phyloP scores from a whole-genome alignment of 2,888 invertebrate genomes.

The Agrochola circellaris region DNA sequence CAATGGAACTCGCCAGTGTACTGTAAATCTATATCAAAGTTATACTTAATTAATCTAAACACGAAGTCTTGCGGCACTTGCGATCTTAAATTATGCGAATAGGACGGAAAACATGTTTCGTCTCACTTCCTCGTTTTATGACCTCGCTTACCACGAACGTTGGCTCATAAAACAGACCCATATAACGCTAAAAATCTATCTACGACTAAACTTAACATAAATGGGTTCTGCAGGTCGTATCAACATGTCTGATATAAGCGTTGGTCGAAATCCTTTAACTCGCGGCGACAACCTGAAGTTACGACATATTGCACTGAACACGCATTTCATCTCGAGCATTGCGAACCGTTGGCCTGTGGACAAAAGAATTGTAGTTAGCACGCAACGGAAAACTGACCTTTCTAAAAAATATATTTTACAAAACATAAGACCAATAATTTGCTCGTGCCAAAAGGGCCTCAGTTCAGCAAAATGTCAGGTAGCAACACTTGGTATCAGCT shows the following conservation, averaged over 20 bases:
- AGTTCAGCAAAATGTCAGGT: not conserved
- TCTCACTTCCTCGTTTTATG: not conserved
- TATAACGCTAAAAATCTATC: slow-evolving; percentile 42
- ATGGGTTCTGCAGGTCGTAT: slow-evolving; percentile 84
- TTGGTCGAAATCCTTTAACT: slow-evolving; percentile 81
- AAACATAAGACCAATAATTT: not conserved
- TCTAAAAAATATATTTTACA: not conserved
- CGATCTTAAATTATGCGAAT: not conserved
- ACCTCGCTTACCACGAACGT: not conserved
- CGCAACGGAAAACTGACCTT: not conserved
- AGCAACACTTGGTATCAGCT: not conserved
- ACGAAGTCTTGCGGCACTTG: not conserved
- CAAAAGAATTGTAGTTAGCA: not conserved
- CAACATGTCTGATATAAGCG: slow-evolving; percentile 86
- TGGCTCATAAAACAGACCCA: not conserved
- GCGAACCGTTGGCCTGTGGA: slow-evolving; percentile 92
- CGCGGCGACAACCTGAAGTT: slow-evolving; percentile 89
- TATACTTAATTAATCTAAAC: not conserved
- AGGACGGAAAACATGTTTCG: not conserved
- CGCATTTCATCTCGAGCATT: slow-evolving; percentile 92
- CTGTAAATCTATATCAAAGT: not conserved
- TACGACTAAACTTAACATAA: slow-evolving; percentile 73
- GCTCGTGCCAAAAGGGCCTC: not conserved
- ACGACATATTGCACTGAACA: slow-evolving; percentile 89
- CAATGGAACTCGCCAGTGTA: not conserved